Base-by-base conservation (phyloP, 2,888 invertebrate species). In the Dynastes hyllus region DNA sequence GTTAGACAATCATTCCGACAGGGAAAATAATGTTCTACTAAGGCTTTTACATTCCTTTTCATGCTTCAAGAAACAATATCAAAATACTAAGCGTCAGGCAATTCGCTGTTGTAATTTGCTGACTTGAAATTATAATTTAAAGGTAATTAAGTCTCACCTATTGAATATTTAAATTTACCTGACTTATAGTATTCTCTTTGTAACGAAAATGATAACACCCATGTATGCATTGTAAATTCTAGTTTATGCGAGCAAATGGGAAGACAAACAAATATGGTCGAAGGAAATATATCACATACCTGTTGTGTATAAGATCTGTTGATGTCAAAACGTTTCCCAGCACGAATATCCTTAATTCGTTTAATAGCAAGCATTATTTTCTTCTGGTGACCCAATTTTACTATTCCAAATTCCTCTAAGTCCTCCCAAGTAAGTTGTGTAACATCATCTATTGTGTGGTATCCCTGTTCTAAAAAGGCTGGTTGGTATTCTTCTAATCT, bases 381-480 rank as follows among this genome's bases (percentile, higher is more conserved):
- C 92, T 99, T 99, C 91, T 99, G 98, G 89, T 99, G 99, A 51
- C 99, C 99, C 87, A 97, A 90, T 86, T 96, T 94, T 32, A 96
- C 95, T 86, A 97, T 96, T 78, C 97, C 96, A 89, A 99, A 97
- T 87, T 99, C 99, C 91, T 99, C 99, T 87, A 99, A 92, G 90
- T 99, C 99, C 88, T 99, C 99, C 98, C 98, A 99, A 80, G 97
- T 97, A 77, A 99, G 93, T 87, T 98, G 97, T 50, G 97, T 96
- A 77, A 98, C 96, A 89, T 97, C 96, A 85, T 97, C 96, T 61
- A 99, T 96, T 6, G 96, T 96, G 86, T 95, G 94, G 90, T 98
- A 99, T 66, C 97, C 97, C 90, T 99, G 98, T 83, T 95, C 95
- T 82, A 95, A 93, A 81, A 99, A 92, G 61, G 96, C 95, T 27